phyloP scores from a whole-genome alignment of 2,888 invertebrate species.

The Chloroclystis v-ata region DNA sequence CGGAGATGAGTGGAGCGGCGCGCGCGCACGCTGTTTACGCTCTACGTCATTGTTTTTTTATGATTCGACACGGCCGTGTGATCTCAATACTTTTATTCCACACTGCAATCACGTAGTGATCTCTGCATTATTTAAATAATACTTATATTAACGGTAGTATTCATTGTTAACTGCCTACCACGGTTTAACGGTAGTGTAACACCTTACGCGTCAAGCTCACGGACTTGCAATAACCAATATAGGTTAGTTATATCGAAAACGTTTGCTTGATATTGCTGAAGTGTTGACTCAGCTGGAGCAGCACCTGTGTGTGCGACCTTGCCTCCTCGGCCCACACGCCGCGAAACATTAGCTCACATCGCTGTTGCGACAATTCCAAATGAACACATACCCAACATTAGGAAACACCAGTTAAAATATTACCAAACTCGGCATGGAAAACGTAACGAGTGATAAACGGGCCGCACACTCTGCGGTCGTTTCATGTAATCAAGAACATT shows the following conservation, averaged over 20 bases:
- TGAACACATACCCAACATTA: constrained; percentile 5
- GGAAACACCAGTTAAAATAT: constrained; percentile 3
- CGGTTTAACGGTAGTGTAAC: too few species aligned
- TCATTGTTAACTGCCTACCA: too few species aligned
- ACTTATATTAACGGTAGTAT: too few species aligned
- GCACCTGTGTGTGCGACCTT: constrained; percentile 11
- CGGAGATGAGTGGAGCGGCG: too few species aligned
- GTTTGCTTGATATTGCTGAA: too few species aligned
- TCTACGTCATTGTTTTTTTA: too few species aligned
- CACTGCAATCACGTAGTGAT: too few species aligned
- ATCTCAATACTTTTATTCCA: neutral
- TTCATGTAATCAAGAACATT: neutral
- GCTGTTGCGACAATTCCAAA: constrained; percentile 10
- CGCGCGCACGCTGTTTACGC: too few species aligned
- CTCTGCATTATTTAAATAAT: too few species aligned
- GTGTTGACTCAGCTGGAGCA: constrained; percentile 13
- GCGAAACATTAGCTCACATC: constrained; percentile 12
- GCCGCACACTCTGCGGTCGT: neutral
- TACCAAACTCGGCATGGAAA: neutral
- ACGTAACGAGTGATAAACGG: neutral
- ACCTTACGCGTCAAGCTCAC: too few species aligned
- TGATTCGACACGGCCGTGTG: neutral
- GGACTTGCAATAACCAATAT: too few species aligned
- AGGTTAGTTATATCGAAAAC: too few species aligned
- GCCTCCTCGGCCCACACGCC: constrained; percentile 12